Evolutionary conservation across 2,797 vertebrate species (phyloP).

Genomic region (Stomatorhinus walkeri): DNA sequence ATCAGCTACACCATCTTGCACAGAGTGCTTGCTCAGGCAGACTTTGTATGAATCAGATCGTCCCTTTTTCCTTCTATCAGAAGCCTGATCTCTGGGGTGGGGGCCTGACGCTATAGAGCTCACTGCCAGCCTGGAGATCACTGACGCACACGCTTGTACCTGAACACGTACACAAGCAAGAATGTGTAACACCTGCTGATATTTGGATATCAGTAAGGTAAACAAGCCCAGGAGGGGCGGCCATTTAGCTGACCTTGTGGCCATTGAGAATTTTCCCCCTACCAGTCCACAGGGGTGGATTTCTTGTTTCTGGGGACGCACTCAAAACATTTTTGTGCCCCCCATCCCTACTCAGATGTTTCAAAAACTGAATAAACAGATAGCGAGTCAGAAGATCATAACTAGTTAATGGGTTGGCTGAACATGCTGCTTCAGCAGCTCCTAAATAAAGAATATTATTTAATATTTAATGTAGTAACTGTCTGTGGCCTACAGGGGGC

Average conservation of each 20-base stretch:
- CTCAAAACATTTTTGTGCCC: background rate
- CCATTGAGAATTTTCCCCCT: background rate
- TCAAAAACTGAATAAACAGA: background rate
- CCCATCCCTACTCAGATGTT: background rate
- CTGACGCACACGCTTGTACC: background rate
- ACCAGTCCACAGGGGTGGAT: background rate
- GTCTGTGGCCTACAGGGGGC: background rate
- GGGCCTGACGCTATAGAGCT: background rate
- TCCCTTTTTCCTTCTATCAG: background rate
- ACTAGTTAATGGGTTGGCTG: background rate
- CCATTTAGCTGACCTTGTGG: background rate
- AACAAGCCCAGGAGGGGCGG: background rate
- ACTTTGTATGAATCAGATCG: background rate
- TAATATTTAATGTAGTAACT: background rate
- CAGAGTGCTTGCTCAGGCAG: background rate
- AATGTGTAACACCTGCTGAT: background rate
- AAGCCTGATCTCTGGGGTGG: background rate
- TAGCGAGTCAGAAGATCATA: background rate
- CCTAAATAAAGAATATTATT: background rate
- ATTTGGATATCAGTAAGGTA: background rate
- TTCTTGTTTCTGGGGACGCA: background rate
- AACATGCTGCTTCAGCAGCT: background rate
- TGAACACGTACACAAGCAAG: background rate
- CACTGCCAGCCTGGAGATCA: constrained; percentile 4
- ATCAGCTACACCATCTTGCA: background rate